Evolutionary conservation across 1,140 invertebrate species (phyloP).

Genomic region (Heliothis subflexa): DNA sequence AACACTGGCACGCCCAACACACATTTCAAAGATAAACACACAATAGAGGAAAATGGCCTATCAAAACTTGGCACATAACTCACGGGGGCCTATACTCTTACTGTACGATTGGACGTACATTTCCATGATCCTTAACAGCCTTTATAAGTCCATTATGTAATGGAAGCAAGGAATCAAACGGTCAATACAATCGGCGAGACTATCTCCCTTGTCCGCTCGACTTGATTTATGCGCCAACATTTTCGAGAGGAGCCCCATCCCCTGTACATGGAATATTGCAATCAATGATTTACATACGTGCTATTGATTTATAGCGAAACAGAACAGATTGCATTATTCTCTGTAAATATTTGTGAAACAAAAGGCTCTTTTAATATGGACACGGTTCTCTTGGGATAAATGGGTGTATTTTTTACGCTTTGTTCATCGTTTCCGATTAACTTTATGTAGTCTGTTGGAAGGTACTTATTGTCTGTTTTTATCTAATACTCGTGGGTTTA

Average conservation of each 20-base stretch:
- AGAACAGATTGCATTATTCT: conserved; percentile 32
- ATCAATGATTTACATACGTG: conserved; percentile 40
- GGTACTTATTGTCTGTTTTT: too few species aligned
- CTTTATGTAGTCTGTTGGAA: background rate
- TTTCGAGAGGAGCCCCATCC: conserved; percentile 55
- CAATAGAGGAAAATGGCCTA: conserved; percentile 62
- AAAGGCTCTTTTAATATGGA: conserved; percentile 27
- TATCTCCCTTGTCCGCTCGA: conserved; percentile 53
- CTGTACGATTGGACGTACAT: conserved; percentile 60
- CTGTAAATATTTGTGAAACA: conserved; percentile 29
- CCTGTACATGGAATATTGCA: conserved; percentile 25
- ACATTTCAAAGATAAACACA: conserved; percentile 52
- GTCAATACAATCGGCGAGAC: conserved; percentile 58
- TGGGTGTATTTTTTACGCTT: conserved; percentile 7
- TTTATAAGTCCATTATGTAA: conserved; percentile 70
- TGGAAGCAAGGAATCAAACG: conserved; percentile 59
- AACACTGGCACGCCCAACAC: conserved; percentile 24
- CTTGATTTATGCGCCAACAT: conserved; percentile 69
- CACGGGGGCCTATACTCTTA: conserved; percentile 52
- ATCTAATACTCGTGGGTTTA: too few species aligned
- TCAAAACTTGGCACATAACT: conserved; percentile 70
- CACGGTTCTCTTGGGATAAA: background rate
- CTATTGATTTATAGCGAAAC: conserved; percentile 37
- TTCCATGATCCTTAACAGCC: conserved; percentile 67
- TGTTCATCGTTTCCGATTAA: background rate